These are phyloP conservation scores for Caenorhabditis panamensis DNA, from an alignment of 2,888 invertebrate species.

Conservation along the genomic window DNA sequence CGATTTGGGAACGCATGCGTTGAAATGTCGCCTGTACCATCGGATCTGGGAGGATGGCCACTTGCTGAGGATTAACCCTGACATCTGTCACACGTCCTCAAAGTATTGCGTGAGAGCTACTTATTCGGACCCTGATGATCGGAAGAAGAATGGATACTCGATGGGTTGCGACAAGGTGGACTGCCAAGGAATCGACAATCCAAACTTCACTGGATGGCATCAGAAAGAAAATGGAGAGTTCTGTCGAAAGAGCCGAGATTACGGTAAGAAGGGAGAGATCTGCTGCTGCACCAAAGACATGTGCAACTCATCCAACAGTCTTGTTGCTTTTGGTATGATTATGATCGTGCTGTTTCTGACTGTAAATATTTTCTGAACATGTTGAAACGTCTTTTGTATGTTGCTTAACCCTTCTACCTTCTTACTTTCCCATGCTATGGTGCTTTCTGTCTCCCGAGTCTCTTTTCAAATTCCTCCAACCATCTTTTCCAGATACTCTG, in stretches of 20 bases:
- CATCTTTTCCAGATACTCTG: background rate
- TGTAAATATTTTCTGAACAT: conserved; percentile 13
- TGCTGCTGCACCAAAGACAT: conserved; percentile 74
- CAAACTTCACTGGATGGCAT: conserved; percentile 66
- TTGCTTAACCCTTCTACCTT: background rate
- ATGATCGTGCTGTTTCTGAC: background rate
- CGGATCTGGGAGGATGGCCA: conserved; percentile 70
- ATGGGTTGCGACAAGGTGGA: conserved; percentile 75
- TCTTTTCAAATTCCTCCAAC: background rate
- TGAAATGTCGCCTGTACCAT: conserved; percentile 70
- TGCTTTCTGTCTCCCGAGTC: conserved; percentile 35
- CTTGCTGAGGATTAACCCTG: conserved; percentile 65
- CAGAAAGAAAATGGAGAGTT: conserved; percentile 45
- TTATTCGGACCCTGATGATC: conserved; percentile 67
- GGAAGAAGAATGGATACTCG: conserved; percentile 74
- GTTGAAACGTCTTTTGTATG: background rate
- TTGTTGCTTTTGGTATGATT: conserved; percentile 1
- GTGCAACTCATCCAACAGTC: conserved; percentile 65
- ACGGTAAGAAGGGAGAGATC: conserved; percentile 71
- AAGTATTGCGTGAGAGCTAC: conserved; percentile 67
- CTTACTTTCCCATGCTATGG: conserved; percentile 16
- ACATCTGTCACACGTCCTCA: conserved; percentile 62
- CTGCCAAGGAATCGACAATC: conserved; percentile 64
- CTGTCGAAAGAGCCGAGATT: conserved; percentile 71
- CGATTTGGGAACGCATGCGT: conserved; percentile 38